Conservation (phyloP, 2,797 vertebrate genomes). For the Enteromius argenteus region DNA sequence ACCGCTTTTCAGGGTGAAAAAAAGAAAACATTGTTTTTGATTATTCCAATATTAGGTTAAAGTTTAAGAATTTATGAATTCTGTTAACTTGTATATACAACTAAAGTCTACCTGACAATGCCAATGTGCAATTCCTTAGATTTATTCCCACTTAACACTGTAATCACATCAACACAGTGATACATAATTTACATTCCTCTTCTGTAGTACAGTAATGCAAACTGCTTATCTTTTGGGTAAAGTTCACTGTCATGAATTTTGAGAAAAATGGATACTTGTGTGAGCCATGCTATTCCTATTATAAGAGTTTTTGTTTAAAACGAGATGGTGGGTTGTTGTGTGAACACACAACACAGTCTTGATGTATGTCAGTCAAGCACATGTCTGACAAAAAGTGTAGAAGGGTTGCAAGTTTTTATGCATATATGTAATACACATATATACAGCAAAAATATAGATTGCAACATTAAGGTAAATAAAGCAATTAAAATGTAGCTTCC, state of each 20-base stretch:
- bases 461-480: slow-evolving; percentile 1
- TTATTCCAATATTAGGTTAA: too few relatives aligned
- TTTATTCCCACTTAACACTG: not conserved
- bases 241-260: not conserved
- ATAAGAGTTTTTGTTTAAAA: not conserved
- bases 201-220: not conserved
- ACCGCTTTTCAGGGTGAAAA: too few relatives aligned
- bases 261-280: not conserved
- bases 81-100: not conserved
- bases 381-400: not conserved
- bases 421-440: not conserved
- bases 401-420: not conserved
- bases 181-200: not conserved
- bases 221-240: not conserved
- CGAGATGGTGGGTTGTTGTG: not conserved
- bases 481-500: not conserved
- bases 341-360: not conserved
- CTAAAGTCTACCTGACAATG: not conserved
- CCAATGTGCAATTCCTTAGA: not conserved
- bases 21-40: too few relatives aligned
- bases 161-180: not conserved
- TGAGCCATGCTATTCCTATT: not conserved
- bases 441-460: not conserved
- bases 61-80: not conserved
- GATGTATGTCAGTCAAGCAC: not conserved